Percentiles rank a stretch among this genome's conserved stretches.
phyloP scores from a whole-genome alignment of 2,797 vertebrate genomes.

The Nothura maculosa region DNA sequence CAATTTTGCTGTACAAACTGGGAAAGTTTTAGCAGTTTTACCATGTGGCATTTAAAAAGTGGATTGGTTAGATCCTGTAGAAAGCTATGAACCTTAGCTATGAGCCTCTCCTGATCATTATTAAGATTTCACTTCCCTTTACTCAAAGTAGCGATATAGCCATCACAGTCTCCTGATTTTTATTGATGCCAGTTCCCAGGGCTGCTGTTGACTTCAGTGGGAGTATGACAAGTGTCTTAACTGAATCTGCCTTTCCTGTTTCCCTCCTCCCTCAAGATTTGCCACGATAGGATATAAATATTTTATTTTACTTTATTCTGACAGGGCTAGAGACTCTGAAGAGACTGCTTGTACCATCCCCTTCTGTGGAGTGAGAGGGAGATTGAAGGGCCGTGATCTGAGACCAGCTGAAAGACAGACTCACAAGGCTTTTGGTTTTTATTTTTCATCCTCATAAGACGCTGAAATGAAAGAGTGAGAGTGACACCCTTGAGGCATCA shows the following conservation, averaged over 20 bases:
- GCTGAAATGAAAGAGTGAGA: neutral
- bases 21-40: neutral
- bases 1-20: neutral
- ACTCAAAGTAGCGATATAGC: neutral
- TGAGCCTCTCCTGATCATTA: neutral
- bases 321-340: neutral
- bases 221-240: neutral
- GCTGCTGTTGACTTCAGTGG: neutral
- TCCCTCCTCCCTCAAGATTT: neutral
- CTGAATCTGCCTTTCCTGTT: neutral
- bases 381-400: neutral
- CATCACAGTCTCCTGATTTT: neutral
- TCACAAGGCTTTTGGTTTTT: neutral
- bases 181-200: neutral
- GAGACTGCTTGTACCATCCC: neutral
- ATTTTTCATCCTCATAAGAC: neutral
- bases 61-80: neutral
- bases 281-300: neutral
- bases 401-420: neutral
- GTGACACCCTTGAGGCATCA: rapidly evolving
- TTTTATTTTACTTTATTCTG: neutral
- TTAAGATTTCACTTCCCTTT: neutral
- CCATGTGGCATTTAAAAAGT: neutral
- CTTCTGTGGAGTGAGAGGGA: rapidly evolving
- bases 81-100: neutral